These are phyloP conservation scores for Orthonychiurus folsomi DNA, from an alignment of 2,888 invertebrate genomes.

Conservation along the genomic window DNA sequence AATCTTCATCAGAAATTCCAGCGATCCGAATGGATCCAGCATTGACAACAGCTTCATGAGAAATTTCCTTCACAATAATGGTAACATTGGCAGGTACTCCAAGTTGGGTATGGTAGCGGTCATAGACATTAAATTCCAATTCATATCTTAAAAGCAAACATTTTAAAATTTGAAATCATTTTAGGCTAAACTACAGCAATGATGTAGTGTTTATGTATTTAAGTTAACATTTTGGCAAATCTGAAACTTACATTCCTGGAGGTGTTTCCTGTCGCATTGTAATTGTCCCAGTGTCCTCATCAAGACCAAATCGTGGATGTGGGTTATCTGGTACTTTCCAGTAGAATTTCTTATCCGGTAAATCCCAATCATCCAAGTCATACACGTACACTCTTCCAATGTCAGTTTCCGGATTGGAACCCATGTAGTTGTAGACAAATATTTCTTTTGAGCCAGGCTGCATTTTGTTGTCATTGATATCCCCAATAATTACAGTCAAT, in stretches of 20 bases:
- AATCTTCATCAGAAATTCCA: conserved; percentile 92
- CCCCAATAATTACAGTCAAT: conserved; percentile 81
- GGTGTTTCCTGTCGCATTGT: conserved; percentile 87
- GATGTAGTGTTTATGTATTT: no score
- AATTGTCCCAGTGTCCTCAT: conserved; percentile 88
- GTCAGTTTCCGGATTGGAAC: conserved; percentile 74
- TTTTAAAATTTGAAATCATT: no score
- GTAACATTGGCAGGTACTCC: conserved; percentile 95
- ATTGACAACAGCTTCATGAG: conserved; percentile 89
- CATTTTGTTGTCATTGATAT: conserved; percentile 89
- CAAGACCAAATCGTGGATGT: conserved; percentile 76
- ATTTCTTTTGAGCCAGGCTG: conserved; percentile 92
- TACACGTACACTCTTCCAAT: conserved; percentile 94
- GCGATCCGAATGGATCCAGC: conserved; percentile 88
- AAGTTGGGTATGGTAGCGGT: conserved; percentile 86
- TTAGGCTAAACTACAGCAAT: background rate
- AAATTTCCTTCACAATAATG: conserved; percentile 85
- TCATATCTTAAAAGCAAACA: conserved; percentile 44
- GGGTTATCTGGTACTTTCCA: conserved; percentile 82
- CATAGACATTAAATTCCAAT: conserved; percentile 65
- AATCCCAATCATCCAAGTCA: conserved; percentile 97
- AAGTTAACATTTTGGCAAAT: conserved; percentile 7
- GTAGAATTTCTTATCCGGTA: conserved; percentile 93
- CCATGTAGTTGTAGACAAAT: conserved; percentile 88
- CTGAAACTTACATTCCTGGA: conserved; percentile 62